Evolutionary conservation across 2,888 invertebrate genomes (phyloP), one percentile per base, ranked within the genome.

Genomic region (Pseudanteris insignis): DNA sequence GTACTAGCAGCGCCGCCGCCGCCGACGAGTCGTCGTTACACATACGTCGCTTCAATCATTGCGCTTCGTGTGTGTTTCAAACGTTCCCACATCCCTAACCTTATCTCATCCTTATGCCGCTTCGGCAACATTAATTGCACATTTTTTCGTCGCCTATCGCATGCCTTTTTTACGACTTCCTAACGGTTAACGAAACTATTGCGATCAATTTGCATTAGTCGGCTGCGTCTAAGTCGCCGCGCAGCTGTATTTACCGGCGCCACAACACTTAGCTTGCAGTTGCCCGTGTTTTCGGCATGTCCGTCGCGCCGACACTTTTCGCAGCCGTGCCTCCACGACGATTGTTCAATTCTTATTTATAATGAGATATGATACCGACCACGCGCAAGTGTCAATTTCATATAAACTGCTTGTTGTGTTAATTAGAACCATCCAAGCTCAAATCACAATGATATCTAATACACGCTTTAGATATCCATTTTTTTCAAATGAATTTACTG

Each of bases 101-200:
- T 58, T 58, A 58, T 50, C 50, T 40, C n/a, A 44, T 58, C 50
- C 50, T 58, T 58, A 50, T 38, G 11, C 28, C 33, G 38, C 29
- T 24, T 43, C 44, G 25, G 15, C 15, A 28, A 10, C 43, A 43
- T 57, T 57, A 57, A 57, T 57, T 57, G 50, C 48, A 33, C 5
- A 18, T 37, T 36, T 36, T 48, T 38, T 34, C 7, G 8, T 33
- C 48, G 30, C 34, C n/a, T 47, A 57, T 57, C 55, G 41, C 26
- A 36, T 21, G 41, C 36, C 41, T 41, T 24, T 36, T 57, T 47
- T 14, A 36, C 57, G 43, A 51, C 58, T 58, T 47, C 44, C n/a
- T 50, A 58, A 58, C 58, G 58, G 58, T 58, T 57, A 43, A 48
- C 57, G 48, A 44, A 47, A 50, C 50, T 50, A 58, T 50, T 44